phyloP scores from a whole-genome alignment of 2,888 invertebrate genomes.

The Lypha dubia region DNA sequence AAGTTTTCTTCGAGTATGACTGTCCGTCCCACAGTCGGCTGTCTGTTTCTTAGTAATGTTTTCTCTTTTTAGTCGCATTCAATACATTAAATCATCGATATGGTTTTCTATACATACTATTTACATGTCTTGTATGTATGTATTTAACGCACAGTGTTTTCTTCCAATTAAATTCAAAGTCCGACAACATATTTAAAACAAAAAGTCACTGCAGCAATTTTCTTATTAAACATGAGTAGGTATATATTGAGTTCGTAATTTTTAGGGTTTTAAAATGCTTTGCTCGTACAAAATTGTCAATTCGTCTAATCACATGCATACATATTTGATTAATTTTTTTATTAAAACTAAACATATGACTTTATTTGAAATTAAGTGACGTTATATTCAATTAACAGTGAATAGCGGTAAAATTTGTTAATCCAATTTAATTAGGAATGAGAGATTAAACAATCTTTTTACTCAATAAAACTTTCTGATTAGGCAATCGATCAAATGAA shows the following conservation, averaged over 20 bases:
- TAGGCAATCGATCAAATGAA: too few relatives aligned
- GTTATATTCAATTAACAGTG: too few relatives aligned
- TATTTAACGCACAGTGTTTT: constrained; percentile 63
- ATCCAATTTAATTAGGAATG: too few relatives aligned
- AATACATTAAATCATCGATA: constrained; percentile 59
- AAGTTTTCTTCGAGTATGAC: constrained; percentile 32
- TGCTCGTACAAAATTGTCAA: too few relatives aligned
- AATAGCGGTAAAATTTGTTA: too few relatives aligned
- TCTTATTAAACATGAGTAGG: neutral
- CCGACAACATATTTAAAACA: too few relatives aligned
- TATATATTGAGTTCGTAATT: neutral
- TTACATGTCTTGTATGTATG: constrained; percentile 12
- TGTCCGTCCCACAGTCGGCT: neutral
- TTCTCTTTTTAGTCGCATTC: constrained; percentile 28
- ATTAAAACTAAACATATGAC: too few relatives aligned
- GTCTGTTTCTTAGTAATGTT: constrained; percentile 16
- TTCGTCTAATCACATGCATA: too few relatives aligned
- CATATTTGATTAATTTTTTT: too few relatives aligned
- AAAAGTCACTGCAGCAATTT: neutral
- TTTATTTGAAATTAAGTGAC: too few relatives aligned
- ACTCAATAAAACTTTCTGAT: too few relatives aligned
- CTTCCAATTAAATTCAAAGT: neutral
- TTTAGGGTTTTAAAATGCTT: neutral
- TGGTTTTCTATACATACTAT: constrained; percentile 36
- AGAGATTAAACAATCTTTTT: too few relatives aligned